Conservation (phyloP, 2,113 vertebrate species). For the Ceratotherium simum region DNA sequence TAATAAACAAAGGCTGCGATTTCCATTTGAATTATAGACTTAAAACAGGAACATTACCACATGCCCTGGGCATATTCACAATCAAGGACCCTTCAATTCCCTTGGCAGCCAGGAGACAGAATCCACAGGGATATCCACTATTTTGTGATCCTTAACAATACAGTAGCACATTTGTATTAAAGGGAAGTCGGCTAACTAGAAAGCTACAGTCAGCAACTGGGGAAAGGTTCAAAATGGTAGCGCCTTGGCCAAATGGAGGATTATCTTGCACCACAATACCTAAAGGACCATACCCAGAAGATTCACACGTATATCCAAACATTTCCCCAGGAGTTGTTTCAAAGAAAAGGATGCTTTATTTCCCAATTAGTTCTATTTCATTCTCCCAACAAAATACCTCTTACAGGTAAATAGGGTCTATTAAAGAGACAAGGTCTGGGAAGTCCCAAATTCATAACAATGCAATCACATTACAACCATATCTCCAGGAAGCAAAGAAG, state of each 20-base stretch:
- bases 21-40: conserved; percentile 75
- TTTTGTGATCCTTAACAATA: conserved; percentile 13
- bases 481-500: background rate
- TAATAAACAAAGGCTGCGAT: conserved; percentile 72
- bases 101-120: conserved; percentile 63
- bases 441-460: conserved; percentile 33
- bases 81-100: conserved; percentile 73
- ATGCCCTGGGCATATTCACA: conserved; percentile 71
- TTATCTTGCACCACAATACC: background rate
- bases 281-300: background rate
- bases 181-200: background rate
- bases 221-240: background rate
- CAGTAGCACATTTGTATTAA: background rate
- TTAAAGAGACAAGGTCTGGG: background rate
- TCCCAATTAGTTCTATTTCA: conserved; percentile 22
- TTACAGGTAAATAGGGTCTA: conserved; percentile 30
- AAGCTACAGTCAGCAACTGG: background rate
- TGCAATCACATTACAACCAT: background rate
- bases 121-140: background rate
- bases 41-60: conserved; percentile 72
- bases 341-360: background rate
- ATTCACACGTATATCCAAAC: background rate
- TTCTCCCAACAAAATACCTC: background rate
- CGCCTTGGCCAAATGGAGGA: background rate
- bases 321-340: background rate